These are phyloP conservation scores for Drosophila tripunctata DNA, from an alignment of 2,888 invertebrate genomes.

Conservation along the genomic window DNA sequence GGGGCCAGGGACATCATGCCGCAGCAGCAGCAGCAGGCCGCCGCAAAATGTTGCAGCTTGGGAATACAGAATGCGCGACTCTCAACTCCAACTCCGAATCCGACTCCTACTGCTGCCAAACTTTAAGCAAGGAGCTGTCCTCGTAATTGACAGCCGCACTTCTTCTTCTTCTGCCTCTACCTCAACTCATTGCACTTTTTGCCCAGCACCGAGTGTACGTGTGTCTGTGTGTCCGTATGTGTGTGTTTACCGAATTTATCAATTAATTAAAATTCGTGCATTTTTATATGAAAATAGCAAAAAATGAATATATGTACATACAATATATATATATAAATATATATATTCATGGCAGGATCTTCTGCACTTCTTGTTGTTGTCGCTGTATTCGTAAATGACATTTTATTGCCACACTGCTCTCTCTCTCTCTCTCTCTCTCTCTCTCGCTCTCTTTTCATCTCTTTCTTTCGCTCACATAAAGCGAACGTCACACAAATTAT, in stretches of 20 bases:
- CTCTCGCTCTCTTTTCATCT: neutral
- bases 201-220: neutral
- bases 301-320: conserved; percentile 44
- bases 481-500: conserved; percentile 78
- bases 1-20: neutral
- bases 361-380: conserved; percentile 6
- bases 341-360: conserved; percentile 33
- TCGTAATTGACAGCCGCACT: conserved; percentile 78
- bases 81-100: neutral
- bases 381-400: conserved; percentile 70
- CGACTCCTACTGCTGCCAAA: neutral
- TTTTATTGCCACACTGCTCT: conserved; percentile 60
- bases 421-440: neutral
- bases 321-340: conserved; percentile 29
- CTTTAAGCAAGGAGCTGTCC: conserved; percentile 55
- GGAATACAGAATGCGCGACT: conserved; percentile 31
- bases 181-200: conserved; percentile 9
- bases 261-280: conserved; percentile 81
- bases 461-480: conserved; percentile 38
- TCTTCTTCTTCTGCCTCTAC: conserved; percentile 33
- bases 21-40: neutral
- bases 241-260: conserved; percentile 76
- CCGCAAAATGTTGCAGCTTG: conserved; percentile 36
- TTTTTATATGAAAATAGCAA: conserved; percentile 71
- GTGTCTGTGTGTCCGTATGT: neutral